Evolutionary conservation across 2,888 invertebrate species (phyloP).

Genomic region (Notodonta dromedarius): DNA sequence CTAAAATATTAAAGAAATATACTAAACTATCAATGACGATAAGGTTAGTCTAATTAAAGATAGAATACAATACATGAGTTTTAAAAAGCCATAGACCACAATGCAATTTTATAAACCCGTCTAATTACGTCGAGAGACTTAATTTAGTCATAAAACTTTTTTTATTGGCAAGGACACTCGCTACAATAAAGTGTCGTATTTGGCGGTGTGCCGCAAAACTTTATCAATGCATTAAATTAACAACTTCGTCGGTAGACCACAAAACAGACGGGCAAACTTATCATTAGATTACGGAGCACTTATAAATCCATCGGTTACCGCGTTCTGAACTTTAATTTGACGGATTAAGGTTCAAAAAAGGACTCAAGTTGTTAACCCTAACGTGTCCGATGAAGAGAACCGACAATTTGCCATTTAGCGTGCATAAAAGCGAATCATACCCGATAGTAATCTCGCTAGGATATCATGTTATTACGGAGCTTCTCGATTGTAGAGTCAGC

Average conservation of each 20-base stretch:
- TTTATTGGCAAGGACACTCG: slow-evolving; percentile 17
- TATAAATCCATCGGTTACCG: slow-evolving; percentile 14
- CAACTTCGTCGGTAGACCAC: slow-evolving; percentile 50
- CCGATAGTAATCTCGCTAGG: slow-evolving; percentile 66
- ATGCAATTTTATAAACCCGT: not conserved
- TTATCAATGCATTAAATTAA: slow-evolving; percentile 37
- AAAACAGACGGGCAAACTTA: slow-evolving; percentile 38
- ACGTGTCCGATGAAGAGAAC: slow-evolving; percentile 65
- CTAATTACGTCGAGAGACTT: slow-evolving; percentile 19
- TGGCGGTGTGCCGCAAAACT: slow-evolving; percentile 47
- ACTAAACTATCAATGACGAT: not conserved
- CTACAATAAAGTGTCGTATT: slow-evolving; percentile 40
- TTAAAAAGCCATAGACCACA: too few relatives aligned
- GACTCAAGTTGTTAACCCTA: slow-evolving; percentile 31
- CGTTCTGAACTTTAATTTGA: slow-evolving; percentile 42
- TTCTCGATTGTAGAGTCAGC: slow-evolving; percentile 59
- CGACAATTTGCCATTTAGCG: slow-evolving; percentile 79
- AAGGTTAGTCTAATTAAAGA: not conserved
- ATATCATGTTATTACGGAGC: slow-evolving; percentile 71
- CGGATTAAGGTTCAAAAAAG: slow-evolving; percentile 43
- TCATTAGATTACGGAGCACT: slow-evolving; percentile 31
- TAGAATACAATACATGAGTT: too few relatives aligned
- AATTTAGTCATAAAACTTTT: slow-evolving; percentile 30
- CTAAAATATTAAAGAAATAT: not conserved
- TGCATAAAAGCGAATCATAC: slow-evolving; percentile 71